phyloP scores from a whole-genome alignment of 2,888 invertebrate genomes.

The Lutraria lutraria region DNA sequence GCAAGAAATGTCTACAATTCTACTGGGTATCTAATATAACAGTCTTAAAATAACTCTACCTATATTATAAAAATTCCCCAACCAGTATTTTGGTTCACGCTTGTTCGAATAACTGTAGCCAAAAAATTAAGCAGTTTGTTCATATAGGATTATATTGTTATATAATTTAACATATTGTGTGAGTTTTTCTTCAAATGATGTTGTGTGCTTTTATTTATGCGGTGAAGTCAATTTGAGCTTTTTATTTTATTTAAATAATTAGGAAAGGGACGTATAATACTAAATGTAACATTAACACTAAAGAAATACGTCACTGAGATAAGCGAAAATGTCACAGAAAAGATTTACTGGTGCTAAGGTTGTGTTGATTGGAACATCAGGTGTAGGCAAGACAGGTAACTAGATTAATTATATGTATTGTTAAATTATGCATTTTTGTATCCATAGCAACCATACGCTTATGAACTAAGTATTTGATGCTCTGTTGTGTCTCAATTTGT shows the following conservation, averaged over 20 bases:
- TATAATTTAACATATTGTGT: background rate
- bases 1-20: background rate
- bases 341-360: conserved; percentile 94
- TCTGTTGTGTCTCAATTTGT: no score
- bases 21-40: background rate
- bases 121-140: background rate
- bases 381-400: conserved; percentile 97
- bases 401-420: conserved; percentile 28
- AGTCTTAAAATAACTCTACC: conserved; percentile 19
- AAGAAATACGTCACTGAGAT: background rate
- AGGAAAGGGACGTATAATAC: background rate
- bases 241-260: no score
- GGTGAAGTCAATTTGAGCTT: background rate
- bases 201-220: background rate
- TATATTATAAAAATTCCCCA: background rate
- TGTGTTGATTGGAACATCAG: conserved; percentile 95
- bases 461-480: no score
- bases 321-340: conserved; percentile 56
- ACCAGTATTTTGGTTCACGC: conserved; percentile 8
- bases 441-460: no score
- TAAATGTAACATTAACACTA: background rate
- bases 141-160: conserved; percentile 12
- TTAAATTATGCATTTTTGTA: background rate
- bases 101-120: background rate
- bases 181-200: background rate